Evolutionary conservation across 2,113 vertebrate genomes (phyloP), one percentile per base, ranked within the genome.

Genomic region (Cromileptes altivelis): DNA sequence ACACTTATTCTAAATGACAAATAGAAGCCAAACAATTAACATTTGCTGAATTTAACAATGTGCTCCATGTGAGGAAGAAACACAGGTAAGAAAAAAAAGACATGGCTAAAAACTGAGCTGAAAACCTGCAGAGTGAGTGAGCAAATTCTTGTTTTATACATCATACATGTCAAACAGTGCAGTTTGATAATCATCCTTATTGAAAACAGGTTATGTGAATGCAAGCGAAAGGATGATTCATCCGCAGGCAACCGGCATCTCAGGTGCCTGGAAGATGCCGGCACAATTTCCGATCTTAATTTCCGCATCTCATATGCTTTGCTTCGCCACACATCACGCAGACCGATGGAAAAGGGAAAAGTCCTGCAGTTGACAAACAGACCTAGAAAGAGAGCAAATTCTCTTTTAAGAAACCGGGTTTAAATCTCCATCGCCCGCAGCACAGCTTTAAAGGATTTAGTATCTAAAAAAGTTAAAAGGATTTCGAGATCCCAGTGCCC

Each of bases 371-470:
- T 89, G 80, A 75, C 88, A 88, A 85, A 88, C 75, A 80, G 74
- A 91, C 90, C 91, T 93, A 84, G 63, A 85, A 85, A 88, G 71
- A 89, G 60, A 94, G 52, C 58, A 92, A 56, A 91, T 80, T 82
- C 42, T 69, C 62, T 70, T 75, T 82, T 92, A 37, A 89, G 77
- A 82, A 50, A 62, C 19, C 14, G 18, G 19, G 37, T 45, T 63
- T 11, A n/a, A 70, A 45, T 9, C n/a, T 13, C 23, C 25, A 49
- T 55, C 58, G 3, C 45, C 6, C 27, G 52, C 71, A 56, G 50
- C 30, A 60, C 42, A 82, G 70, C 60, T 49, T 76, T 6, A 76
- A 73, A 75, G 56, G 42, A 50, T 21, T 56, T 17, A 58, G 19
- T 23, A 64, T 11, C 19, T 17, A 19, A 21, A 33, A 23, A 45